phyloP scores from a whole-genome alignment of 2,797 vertebrate genomes.

The Eulemur coronatus region DNA sequence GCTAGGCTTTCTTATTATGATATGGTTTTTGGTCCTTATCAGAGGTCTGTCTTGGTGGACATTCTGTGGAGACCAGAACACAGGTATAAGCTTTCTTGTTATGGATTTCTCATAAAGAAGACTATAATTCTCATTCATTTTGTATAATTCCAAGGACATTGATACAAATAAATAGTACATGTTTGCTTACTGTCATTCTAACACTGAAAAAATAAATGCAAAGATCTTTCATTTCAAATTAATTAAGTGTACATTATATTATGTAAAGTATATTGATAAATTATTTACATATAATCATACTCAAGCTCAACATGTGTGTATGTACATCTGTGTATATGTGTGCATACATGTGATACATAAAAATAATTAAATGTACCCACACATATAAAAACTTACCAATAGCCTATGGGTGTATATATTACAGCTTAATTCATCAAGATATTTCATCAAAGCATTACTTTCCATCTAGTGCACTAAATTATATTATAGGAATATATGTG shows the following conservation, averaged over 20 bases:
- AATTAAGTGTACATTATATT: neutral
- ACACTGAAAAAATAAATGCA: neutral
- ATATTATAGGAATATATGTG: neutral
- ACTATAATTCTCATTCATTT: neutral
- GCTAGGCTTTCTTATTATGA: neutral
- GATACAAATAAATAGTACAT: neutral
- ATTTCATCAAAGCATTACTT: neutral
- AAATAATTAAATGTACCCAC: neutral
- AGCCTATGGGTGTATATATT: neutral
- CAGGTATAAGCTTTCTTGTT: neutral
- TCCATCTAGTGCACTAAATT: neutral
- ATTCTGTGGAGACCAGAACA: neutral
- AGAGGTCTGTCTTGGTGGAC: neutral
- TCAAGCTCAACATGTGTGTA: fast-evolving
- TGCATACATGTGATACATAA: too few species aligned
- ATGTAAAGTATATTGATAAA: neutral
- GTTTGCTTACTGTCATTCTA: neutral
- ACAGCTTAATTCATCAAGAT: neutral
- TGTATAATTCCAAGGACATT: neutral
- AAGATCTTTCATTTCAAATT: neutral
- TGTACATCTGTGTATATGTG: neutral
- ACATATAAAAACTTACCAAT: neutral
- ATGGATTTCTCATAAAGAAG: neutral
- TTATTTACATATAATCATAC: neutral
- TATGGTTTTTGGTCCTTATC: neutral